phyloP scores from a whole-genome alignment of 2,888 invertebrate species.

The Sclerodermus sp. region DNA sequence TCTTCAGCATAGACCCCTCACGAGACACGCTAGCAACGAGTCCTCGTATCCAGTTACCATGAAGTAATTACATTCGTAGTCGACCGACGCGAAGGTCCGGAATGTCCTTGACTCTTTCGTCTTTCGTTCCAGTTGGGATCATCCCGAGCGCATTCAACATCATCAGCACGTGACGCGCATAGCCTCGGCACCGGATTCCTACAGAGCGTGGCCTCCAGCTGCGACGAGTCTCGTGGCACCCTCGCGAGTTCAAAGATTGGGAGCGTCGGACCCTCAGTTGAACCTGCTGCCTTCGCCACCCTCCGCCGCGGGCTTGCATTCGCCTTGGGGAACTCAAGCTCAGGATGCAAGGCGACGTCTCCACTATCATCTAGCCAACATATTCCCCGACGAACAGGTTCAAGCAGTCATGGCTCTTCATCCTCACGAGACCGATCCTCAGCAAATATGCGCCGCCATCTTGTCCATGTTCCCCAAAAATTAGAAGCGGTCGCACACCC shows the following conservation, averaged over 20 bases:
- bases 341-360: conserved; percentile 75
- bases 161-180: conserved; percentile 71
- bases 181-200: conserved; percentile 73
- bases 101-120: no score
- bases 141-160: conserved; percentile 32
- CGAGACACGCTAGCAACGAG: conserved; percentile 48
- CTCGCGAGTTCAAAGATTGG: conserved; percentile 42
- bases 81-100: no score
- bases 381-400: conserved; percentile 92
- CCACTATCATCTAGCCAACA: conserved; percentile 85
- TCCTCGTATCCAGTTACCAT: conserved; percentile 39
- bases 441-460: conserved; percentile 86
- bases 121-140: conserved; percentile 42
- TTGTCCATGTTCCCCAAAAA: conserved; percentile 71
- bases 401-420: conserved; percentile 82
- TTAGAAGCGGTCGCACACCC: no score
- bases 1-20: conserved; percentile 45
- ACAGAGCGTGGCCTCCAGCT: conserved; percentile 60
- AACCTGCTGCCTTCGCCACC: conserved; percentile 59
- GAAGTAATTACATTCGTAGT: conserved; percentile 28
- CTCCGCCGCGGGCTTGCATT: conserved; percentile 59
- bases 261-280: conserved; percentile 68
- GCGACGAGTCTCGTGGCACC: conserved; percentile 43
- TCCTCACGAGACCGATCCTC: conserved; percentile 87
- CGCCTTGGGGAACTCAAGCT: conserved; percentile 36